A percentile compares a stretch with the other conserved stretches of the same genome.
Conservation (phyloP, 2,113 vertebrate genomes). For the Canis aureus region DNA sequence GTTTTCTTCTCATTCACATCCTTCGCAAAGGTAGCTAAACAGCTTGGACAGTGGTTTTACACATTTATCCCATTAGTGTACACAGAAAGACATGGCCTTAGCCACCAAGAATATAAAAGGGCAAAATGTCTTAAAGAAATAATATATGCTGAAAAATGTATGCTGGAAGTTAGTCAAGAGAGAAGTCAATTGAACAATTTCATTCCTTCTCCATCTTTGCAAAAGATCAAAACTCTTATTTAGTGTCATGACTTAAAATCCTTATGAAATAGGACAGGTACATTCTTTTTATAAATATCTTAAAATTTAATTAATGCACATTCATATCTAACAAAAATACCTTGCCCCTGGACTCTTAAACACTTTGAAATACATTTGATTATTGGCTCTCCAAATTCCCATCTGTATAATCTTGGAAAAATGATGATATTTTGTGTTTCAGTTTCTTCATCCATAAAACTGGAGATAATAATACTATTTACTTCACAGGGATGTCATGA, state of each 20-base stretch:
- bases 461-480: neutral
- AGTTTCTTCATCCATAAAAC: neutral
- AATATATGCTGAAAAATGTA: neutral
- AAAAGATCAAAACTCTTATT: neutral
- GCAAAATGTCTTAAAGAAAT: conserved; percentile 9
- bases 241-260: neutral
- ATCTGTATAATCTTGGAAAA: neutral
- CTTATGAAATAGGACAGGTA: neutral
- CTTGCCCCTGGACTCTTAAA: neutral
- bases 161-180: neutral
- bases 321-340: neutral
- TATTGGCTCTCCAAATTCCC: neutral
- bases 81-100: neutral
- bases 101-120: neutral
- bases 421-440: neutral
- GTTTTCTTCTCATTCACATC: neutral
- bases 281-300: neutral
- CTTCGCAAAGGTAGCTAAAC: neutral
- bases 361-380: neutral
- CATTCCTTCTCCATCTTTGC: neutral
- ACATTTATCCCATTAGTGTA: neutral
- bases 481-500: neutral
- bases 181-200: neutral
- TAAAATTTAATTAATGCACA: neutral
- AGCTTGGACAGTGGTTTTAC: neutral